Conservation (phyloP, 1,140 invertebrate species). For the Neocloeon triangulifer region DNA sequence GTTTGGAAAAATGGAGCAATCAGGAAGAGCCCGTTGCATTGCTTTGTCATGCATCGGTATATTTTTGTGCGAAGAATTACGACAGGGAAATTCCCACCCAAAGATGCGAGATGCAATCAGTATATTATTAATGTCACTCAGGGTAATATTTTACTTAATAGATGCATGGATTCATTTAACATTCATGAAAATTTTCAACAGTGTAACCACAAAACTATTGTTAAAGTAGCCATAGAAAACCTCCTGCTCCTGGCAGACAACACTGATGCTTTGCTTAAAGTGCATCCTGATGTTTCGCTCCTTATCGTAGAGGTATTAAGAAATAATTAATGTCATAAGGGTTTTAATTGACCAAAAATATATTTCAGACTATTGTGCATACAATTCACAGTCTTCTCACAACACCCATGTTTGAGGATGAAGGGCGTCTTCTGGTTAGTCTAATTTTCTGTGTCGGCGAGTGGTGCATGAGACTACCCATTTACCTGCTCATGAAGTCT, state of each 20-base stretch:
- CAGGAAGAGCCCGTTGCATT: constrained; percentile 69
- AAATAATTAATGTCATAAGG: no score
- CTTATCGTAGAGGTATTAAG: constrained; percentile 46
- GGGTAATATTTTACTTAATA: no score
- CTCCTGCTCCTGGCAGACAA: constrained; percentile 62
- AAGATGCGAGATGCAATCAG: constrained; percentile 62
- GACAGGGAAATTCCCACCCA: constrained; percentile 20
- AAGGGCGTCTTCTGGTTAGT: constrained; percentile 49
- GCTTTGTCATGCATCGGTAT: constrained; percentile 72
- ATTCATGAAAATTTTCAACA: constrained; percentile 2
- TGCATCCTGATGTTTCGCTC: constrained; percentile 54
- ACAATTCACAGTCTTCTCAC: no score
- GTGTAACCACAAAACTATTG: constrained; percentile 64
- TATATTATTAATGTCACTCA: constrained; percentile 69
- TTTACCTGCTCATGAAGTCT: constrained; percentile 21
- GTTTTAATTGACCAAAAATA: neutral
- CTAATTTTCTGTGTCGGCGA: constrained; percentile 77
- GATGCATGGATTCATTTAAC: constrained; percentile 2
- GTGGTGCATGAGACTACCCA: constrained; percentile 65
- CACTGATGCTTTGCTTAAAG: constrained; percentile 40
- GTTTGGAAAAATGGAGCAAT: constrained; percentile 68
- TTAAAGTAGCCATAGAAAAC: constrained; percentile 70
- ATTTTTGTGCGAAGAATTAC: constrained; percentile 58
- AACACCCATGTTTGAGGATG: constrained; percentile 32
- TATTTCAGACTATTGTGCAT: constrained; percentile 6